Evolutionary conservation across 2,888 invertebrate species (phyloP), one percentile per base, ranked within the genome.

Genomic region (Caenorhabditis zanzibari): DNA sequence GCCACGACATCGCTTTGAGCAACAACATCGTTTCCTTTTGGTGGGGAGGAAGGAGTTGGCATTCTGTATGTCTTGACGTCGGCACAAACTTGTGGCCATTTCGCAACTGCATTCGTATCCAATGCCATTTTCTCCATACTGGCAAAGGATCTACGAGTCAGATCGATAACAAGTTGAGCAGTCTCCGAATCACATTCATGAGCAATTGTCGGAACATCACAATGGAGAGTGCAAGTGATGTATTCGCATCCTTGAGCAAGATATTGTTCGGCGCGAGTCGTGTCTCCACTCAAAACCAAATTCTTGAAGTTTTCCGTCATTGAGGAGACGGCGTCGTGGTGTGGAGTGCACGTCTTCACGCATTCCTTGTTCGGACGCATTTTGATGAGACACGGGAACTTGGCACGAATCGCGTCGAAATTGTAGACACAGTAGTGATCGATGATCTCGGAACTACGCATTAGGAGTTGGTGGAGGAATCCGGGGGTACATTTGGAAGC

Each of bases 341-440:
- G 90, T 24, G 88, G 86, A 9, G 91, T 90, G 81, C 91, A 91
- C 19, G 85, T 86, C 49, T 88, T 88, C 9, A 91, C 77, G 64
- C 91, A 91, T 38, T 90, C 88, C 54, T 88, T 83, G 24, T 88
- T 82, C 22, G 90, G 86, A 19, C 83, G 74, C 76, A 91, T 73
- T 12, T 81, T 72, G 19, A 81, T 80, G 24, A 91, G 84, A 68
- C 91, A 91, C 1, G 90, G 90, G 88, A 91, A 91, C 72, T 89
- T 90, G 24, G 81, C 73, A 52, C 88, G 85, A 41, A 91, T 91
- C 16, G 85, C 90, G 61, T 90, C 84, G 79, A 85, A 90, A 63
- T 91, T 89, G 82, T 89, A 91, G 49, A 91, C 90, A 79, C 91
- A 91, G 63, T 91, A 91, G 73, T 91, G 89, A 64, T 91, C 91